Conservation (phyloP, 2,797 vertebrate genomes). For the Lepus townsendii region DNA sequence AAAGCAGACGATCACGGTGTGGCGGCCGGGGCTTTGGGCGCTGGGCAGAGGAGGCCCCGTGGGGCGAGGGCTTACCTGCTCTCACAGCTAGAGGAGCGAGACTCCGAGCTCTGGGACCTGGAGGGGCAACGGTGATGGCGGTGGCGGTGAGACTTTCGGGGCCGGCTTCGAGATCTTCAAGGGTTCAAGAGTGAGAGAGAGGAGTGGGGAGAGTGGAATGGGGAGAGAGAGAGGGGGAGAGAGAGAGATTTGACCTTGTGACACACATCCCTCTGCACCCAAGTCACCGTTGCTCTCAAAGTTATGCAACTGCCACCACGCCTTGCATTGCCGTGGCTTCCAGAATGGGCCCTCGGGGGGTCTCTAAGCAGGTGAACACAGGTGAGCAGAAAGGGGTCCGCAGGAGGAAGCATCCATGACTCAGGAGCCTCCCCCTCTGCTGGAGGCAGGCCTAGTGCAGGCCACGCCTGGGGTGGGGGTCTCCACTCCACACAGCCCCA, state of each 20-base stretch:
- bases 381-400: not conserved
- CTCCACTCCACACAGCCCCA: not conserved
- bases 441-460: not conserved
- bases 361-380: not conserved
- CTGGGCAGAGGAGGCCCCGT: not conserved
- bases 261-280: not conserved
- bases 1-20: rapidly evolving
- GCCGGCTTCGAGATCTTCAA: conserved; percentile 92
- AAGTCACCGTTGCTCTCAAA: not conserved
- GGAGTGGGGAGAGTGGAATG: not conserved
- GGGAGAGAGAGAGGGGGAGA: not conserved
- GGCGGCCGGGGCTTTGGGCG: not conserved
- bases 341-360: not conserved
- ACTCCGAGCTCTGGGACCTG: conserved; percentile 91
- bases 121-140: conserved; percentile 91
- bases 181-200: not conserved
- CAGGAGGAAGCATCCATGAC: rapidly evolving
- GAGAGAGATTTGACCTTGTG: not conserved
- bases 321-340: not conserved
- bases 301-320: rapidly evolving
- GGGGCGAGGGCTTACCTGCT: conserved; percentile 90
- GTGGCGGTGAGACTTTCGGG: conserved; percentile 89
- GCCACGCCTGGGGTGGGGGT: too few species aligned
- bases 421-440: not conserved
- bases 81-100: conserved; percentile 90